Evolutionary conservation across 2,888 invertebrate genomes (phyloP).

Genomic region (Cheilosia grossa): DNA sequence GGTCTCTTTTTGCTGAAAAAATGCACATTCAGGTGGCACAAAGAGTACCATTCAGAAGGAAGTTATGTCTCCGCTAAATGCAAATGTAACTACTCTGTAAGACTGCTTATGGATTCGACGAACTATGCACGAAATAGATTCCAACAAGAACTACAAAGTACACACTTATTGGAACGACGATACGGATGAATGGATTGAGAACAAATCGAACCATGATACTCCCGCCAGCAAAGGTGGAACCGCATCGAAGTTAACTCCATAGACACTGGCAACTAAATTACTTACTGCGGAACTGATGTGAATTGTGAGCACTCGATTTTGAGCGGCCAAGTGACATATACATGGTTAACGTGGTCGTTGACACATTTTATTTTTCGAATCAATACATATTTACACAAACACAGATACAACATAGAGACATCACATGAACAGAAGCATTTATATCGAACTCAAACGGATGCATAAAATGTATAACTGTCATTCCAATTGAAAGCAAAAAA

Average conservation of each 20-base stretch:
- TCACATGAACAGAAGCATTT: constrained; percentile 50
- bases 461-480: constrained; percentile 57
- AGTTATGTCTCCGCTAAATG: constrained; percentile 39
- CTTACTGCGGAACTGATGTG: constrained; percentile 50
- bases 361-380: constrained; percentile 2
- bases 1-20: neutral
- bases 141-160: constrained; percentile 11
- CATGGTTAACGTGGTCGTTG: neutral
- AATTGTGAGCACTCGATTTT: neutral
- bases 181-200: constrained; percentile 42
- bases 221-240: constrained; percentile 12
- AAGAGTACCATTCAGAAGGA: constrained; percentile 40
- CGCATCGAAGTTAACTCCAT: constrained; percentile 32
- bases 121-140: constrained; percentile 15
- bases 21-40: constrained; percentile 48
- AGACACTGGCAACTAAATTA: constrained; percentile 38
- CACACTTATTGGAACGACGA: neutral
- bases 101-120: constrained; percentile 49
- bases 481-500: constrained; percentile 43
- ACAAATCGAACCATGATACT: constrained; percentile 39
- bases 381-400: constrained; percentile 19
- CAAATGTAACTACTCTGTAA: constrained; percentile 39
- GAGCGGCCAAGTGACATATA: neutral
- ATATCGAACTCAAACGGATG: constrained; percentile 63
- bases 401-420: constrained; percentile 12